Percentiles rank a stretch among this genome's conserved stretches.
Evolutionary conservation across 1,140 invertebrate genomes (phyloP).

Genomic region (Elymnias hypermnestra): DNA sequence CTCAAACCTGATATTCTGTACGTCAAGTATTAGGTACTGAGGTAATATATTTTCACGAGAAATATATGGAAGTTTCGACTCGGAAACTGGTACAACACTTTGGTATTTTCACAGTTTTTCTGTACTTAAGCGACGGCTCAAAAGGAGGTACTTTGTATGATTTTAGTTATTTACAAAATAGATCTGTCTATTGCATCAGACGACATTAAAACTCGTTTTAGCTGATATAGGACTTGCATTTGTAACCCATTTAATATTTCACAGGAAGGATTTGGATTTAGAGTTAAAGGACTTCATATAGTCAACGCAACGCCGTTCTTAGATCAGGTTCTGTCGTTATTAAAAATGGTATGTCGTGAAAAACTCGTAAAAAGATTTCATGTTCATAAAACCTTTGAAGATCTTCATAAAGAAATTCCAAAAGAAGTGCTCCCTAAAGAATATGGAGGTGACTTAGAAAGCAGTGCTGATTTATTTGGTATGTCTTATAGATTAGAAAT

Average conservation of each 20-base stretch:
- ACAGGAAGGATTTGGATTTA: constrained; percentile 32
- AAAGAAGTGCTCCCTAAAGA: constrained; percentile 46
- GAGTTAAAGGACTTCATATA: constrained; percentile 27
- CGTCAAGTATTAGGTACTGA: too few relatives aligned
- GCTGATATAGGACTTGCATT: background rate
- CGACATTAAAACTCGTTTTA: background rate
- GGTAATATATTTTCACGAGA: too few relatives aligned
- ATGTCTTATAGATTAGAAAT: constrained; percentile 9
- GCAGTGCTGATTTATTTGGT: constrained; percentile 40
- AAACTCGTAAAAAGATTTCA: constrained; percentile 69
- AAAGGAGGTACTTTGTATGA: too few relatives aligned
- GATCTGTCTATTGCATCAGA: too few relatives aligned
- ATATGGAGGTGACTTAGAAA: constrained; percentile 7
- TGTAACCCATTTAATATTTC: background rate
- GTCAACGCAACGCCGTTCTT: constrained; percentile 25
- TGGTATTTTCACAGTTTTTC: too few relatives aligned
- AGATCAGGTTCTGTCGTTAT: constrained; percentile 40
- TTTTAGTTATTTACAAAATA: too few relatives aligned
- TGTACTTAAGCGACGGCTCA: too few relatives aligned
- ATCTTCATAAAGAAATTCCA: constrained; percentile 69
- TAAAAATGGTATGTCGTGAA: constrained; percentile 68
- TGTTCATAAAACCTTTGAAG: constrained; percentile 59
- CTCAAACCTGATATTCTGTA: too few relatives aligned
- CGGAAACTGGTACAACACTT: too few relatives aligned
- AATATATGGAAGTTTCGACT: too few relatives aligned